Evolutionary conservation across 2,113 vertebrate genomes (phyloP), one percentile per base, ranked within the genome.

Genomic region (Pygoscelis adeliae): DNA sequence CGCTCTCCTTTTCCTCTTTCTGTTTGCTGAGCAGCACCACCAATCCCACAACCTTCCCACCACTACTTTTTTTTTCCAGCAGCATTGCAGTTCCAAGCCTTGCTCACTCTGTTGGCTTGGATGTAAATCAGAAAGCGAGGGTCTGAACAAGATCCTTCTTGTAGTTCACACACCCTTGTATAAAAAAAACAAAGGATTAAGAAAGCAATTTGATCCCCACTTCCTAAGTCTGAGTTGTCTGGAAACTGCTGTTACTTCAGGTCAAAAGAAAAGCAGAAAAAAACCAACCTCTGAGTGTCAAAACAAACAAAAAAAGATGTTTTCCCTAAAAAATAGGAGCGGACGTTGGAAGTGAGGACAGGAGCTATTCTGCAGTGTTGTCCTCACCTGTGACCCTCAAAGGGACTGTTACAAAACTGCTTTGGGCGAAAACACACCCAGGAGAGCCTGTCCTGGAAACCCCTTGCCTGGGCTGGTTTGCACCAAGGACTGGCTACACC

Each of bases 71-170:
- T 34, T 23, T 11, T 13, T 7, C 18, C 47, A 86, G 80, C 61
- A 87, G 78, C 50, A 71, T 61, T 19, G 0, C 38, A 47, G 67
- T 36, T 96, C 90, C 90, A 89, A 91, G 87, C 66, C 58, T 74
- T 22, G 34, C 74, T 42, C 42, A 42, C 42, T 91, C 72, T 52
- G 34, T 32, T 83, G 81, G 84, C 40, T 94, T 93, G 87, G 83
- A 91, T 1, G 0, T 79, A 93, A 94, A 94, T 94, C 93, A 95
- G 77, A 76, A 46, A 87, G 58, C 0, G 0, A 93, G 81, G 93
- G 87, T 36, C 66, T 94, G 96, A 96, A 95, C 94, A 97, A 97
- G 96, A 90, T 97, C 78, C 53, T 96, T 92, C 95, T 85, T 95
- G 96, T 91, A 95, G 83, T 93, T 96, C 87, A 93, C 94, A 95